Percentiles rank a stretch among this genome's conserved stretches.
Conservation (phyloP, 2,113 vertebrate species). For the Gobio gobio region DNA sequence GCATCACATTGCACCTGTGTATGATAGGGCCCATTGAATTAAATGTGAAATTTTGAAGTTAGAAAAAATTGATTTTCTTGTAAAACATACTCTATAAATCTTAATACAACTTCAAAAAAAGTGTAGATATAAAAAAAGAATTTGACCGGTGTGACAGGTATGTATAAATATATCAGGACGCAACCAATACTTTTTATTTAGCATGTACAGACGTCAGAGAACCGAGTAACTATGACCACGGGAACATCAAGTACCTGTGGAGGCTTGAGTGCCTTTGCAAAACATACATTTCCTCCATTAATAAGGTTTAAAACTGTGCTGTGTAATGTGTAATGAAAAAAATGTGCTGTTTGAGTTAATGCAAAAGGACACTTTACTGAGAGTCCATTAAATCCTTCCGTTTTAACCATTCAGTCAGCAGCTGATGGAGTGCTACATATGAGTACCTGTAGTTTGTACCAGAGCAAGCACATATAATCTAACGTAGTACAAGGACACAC, state of each 20-base stretch:
- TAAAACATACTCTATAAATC: no score
- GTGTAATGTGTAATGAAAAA: not conserved
- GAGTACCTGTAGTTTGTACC: not conserved
- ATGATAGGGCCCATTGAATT: no score
- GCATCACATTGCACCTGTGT: no score
- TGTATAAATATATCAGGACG: not conserved
- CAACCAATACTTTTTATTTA: not conserved
- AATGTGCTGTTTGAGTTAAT: not conserved
- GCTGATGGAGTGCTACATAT: not conserved
- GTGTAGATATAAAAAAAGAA: not conserved
- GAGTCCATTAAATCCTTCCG: not conserved
- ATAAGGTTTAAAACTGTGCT: not conserved
- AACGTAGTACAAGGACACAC: slow-evolving; percentile 16
- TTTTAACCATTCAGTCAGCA: not conserved
- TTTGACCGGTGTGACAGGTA: not conserved
- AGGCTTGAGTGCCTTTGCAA: not conserved
- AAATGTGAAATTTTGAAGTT: no score
- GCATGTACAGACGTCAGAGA: slow-evolving; percentile 1
- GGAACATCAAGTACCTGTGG: not conserved
- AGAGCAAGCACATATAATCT: not conserved
- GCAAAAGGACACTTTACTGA: not conserved
- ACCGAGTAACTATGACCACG: not conserved
- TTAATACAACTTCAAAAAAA: no score
- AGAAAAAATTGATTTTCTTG: no score
- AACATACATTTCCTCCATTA: not conserved